Base-by-base conservation (phyloP, 2,888 invertebrate species). In the Ormyrus pomaceus region DNA sequence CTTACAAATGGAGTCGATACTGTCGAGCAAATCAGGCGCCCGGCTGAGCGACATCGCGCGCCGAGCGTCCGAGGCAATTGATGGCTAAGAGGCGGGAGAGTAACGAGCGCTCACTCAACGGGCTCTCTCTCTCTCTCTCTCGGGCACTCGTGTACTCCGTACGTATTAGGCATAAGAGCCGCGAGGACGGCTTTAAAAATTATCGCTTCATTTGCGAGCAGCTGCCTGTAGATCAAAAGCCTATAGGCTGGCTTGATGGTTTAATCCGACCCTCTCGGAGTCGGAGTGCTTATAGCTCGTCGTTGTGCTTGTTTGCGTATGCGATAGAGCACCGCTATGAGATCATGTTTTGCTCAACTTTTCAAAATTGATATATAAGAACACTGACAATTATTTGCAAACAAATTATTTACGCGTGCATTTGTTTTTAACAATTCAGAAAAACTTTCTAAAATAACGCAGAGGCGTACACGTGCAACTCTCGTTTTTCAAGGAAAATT, bases 1-100 rank as follows among this genome's bases (percentile, higher is more conserved):
- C 79, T 72, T 79, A 79, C 79, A 79, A 81, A 81, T 81, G 81
- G 78, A 81, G 45, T 75, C 66, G 74, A 70, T 69, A 65, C 78
- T 78, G 78, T 78, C 81, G 75, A 76, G 77, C 77, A 77, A 77
- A 81, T 81, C 77, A 77, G 77, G 19, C 70, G 80, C 69, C 58
- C 51, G 65, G 45, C 34, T 55, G 73, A 56, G 66, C 65, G 74
- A 66, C 66, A n/a, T 71, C 65, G 72, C 8, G 50, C 19, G 34
- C 10, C 10, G 11, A 59, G 51, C 45, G 61, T 51, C 53, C 7
- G 6, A n/a, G 8, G 69, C 58, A 70, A 80, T 77, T 77, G 80
- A 80, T 80, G 80, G 59, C 34, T 10, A 3, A 55, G 13, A 56
- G 64, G 8, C 9, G 53, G 51, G 48, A 59, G 68, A 73, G 71